Base-by-base conservation (phyloP, 2,113 vertebrate genomes). In the Paracanthobrama guichenoti region DNA sequence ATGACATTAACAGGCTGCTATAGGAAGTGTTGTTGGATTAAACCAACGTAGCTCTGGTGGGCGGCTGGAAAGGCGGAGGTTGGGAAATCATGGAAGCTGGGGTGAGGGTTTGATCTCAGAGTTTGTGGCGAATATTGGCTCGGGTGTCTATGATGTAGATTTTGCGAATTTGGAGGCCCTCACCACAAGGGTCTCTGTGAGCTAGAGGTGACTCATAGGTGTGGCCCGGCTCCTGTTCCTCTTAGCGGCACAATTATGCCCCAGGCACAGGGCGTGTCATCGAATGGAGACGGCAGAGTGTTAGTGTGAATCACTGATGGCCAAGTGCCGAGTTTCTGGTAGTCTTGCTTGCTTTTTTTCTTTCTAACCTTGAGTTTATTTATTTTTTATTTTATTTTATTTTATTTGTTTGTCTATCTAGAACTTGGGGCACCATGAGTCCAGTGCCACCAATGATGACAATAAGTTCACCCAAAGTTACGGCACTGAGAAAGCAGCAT, bases 1-100 rank as follows among this genome's bases (percentile, higher is more conserved):
- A 87, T 94, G 94, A 95, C 93, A 91, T 94, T 94, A 93, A 94
- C 93, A 94, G 93, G 92, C 92, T 94, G 94, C 94, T 88, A 92
- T 93, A 93, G 94, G 93, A 94, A 95, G 94, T 94, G 91, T 93
- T 94, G 92, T 93, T 93, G 93, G 93, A 95, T 94, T 93, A 95
- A 93, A 94, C 93, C 91, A 92, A 89, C 88, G 87, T 91, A 91
- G 87, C 86, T 87, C 91, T 90, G 89, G 88, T 75, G 82, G 87
- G 81, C 80, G 83, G 57, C 69, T 77, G 85, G 89, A 62, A 84
- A 84, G 66, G 83, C 76, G 74, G 81, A 82, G 83, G 87, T 62
- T 85, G 26, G 66, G 85, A 69, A 35, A 80, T 46, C 8, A 1
- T 22, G 42, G 71, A 78, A 81, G 71, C 44, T 80, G 57, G 71